These are phyloP conservation scores for Archips crataeganus DNA, from an alignment of 2,888 invertebrate species.

Conservation along the genomic window DNA sequence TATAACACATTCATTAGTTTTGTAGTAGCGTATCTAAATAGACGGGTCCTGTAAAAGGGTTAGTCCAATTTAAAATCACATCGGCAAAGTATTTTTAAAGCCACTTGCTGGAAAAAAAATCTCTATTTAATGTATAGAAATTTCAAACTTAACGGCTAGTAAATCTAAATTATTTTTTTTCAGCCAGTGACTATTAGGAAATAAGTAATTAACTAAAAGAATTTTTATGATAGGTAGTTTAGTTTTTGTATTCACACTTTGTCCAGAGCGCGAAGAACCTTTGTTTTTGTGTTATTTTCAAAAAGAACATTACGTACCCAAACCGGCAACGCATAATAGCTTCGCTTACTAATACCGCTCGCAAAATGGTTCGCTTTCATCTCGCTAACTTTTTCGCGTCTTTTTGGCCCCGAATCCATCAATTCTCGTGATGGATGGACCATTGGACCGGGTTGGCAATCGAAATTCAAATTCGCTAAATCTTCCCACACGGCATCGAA, in stretches of 20 bases:
- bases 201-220: neutral
- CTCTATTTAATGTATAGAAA: too few species aligned
- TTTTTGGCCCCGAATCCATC: conserved; percentile 84
- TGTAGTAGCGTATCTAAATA: too few species aligned
- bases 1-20: too few species aligned
- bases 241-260: conserved; percentile 27
- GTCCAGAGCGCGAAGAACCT: conserved; percentile 11
- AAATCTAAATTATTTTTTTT: too few species aligned
- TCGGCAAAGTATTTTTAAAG: neutral
- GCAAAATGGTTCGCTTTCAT: conserved; percentile 78
- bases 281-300: conserved; percentile 29
- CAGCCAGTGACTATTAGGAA: too few species aligned
- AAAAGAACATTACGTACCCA: conserved; percentile 35
- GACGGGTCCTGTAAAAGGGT: too few species aligned
- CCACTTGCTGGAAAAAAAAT: too few species aligned
- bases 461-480: conserved; percentile 86
- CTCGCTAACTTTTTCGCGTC: conserved; percentile 71
- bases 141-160: too few species aligned
- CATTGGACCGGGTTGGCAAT: conserved; percentile 73
- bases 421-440: conserved; percentile 84
- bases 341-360: conserved; percentile 76
- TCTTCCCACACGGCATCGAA: conserved; percentile 82
- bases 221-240: neutral
- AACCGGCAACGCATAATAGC: conserved; percentile 66
- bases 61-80: neutral